Evolutionary conservation across 2,888 invertebrate species (phyloP), one percentile per base, ranked within the genome.

Genomic region (Drosophila limbata): DNA sequence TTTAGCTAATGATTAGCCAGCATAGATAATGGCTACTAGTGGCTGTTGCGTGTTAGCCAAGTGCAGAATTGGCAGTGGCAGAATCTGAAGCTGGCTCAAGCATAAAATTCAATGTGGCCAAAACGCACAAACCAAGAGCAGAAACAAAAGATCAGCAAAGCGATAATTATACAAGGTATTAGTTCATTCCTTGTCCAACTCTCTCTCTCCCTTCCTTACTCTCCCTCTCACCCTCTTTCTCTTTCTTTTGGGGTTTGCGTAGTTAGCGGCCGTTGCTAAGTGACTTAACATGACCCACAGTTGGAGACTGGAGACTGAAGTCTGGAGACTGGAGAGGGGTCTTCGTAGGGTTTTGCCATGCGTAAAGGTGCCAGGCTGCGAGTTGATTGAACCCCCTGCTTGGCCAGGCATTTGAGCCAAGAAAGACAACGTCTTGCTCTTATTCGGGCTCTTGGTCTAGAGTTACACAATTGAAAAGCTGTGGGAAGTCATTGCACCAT

Each of bases 361-460:
- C 90, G 90, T 90, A 89, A 90, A 90, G 90, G 90, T 91, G 90
- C 84, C 81, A 89, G 88, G 81, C 77, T 67, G 59, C 31, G 79
- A 77, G 77, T 81, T 81, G 80, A 81, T 81, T 81, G 80, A 81
- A 81, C 80, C 75, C 65, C 50, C 56, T 73, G 75, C 64, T 67
- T 68, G 79, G 66, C 78, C 64, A 56, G 65, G 59, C 71, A 60
- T 55, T 57, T 33, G 67, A 68, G 51, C 56, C 21, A 42, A 21
- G 42, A 13, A 31, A 50, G 50, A 31, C 15, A 25, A 31, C 48
- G 10, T 28, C 40, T 25, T 37, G 10, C 11, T 31, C 33, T 53
- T 31, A 15, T 10, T 15, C 39, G 15, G 15, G 51, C 15, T 37
- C 48, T 33, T 50, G 35, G 39, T 51, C 72, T 77, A 57, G 44